A percentile compares a stretch with the other conserved stretches of the same genome.
phyloP scores from a whole-genome alignment of 2,797 vertebrate genomes.

The Cryptoprocta ferox region DNA sequence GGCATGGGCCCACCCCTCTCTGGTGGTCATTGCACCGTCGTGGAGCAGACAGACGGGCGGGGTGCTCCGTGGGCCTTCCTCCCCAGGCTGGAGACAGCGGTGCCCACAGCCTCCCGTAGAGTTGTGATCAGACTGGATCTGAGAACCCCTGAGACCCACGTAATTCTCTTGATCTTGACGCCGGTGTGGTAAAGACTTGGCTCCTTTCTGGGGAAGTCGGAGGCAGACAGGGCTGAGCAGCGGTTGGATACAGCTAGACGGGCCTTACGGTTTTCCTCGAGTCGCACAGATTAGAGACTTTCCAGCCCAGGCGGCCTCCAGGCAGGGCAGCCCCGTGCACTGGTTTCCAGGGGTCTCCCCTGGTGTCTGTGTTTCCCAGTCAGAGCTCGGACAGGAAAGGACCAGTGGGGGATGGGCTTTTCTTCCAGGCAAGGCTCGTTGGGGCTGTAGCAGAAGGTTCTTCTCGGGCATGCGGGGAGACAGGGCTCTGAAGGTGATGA shows the following conservation, averaged over 20 bases:
- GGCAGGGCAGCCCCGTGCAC: fast-evolving
- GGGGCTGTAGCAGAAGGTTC: neutral
- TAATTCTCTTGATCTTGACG: neutral
- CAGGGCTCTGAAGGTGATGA: neutral
- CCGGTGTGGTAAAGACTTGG: neutral
- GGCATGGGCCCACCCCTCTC: neutral
- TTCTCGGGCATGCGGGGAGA: neutral
- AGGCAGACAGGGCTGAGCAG: neutral
- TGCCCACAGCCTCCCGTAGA: neutral
- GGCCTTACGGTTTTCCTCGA: neutral
- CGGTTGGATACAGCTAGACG: neutral
- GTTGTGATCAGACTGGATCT: neutral
- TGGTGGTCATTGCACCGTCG: neutral
- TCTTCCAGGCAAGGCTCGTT: neutral
- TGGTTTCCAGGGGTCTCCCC: neutral
- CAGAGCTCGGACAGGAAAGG: neutral
- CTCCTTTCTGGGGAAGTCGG: neutral
- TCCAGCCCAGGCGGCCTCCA: neutral
- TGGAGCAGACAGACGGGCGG: neutral
- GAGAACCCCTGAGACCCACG: neutral
- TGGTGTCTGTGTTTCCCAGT: neutral
- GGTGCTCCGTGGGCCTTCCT: neutral
- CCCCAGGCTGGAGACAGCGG: neutral
- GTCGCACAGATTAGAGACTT: neutral
- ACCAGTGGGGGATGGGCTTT: neutral